Percentiles rank a stretch among this genome's conserved stretches.
Evolutionary conservation across 1,140 invertebrate genomes (phyloP).

Genomic region (Panulirus ornatus): DNA sequence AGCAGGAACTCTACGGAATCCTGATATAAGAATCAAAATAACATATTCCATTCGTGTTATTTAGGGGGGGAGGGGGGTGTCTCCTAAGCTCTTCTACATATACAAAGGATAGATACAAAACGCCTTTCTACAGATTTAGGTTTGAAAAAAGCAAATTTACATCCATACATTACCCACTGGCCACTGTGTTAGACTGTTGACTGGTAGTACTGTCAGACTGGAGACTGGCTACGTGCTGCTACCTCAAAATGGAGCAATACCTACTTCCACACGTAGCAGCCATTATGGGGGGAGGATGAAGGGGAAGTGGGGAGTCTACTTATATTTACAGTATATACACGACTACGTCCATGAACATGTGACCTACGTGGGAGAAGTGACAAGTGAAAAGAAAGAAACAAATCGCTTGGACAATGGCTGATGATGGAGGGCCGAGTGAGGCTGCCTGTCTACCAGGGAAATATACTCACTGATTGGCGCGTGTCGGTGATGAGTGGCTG

Average conservation of each 20-base stretch:
- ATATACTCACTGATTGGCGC: no score
- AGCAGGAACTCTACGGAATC: background rate
- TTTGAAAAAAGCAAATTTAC: background rate
- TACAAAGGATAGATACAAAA: constrained; percentile 67
- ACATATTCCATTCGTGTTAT: background rate
- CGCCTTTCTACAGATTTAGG: background rate
- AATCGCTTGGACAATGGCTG: no score
- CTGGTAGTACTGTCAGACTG: background rate
- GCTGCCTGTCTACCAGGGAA: no score
- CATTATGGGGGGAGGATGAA: background rate
- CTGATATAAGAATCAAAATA: background rate
- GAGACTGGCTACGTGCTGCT: no score
- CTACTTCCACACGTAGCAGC: background rate
- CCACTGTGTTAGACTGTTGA: background rate
- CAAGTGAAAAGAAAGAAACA: background rate
- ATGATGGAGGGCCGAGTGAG: no score
- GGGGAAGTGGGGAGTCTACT: background rate
- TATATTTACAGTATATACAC: constrained; percentile 43
- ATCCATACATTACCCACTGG: background rate
- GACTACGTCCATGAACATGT: constrained; percentile 24
- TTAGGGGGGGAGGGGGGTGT: background rate
- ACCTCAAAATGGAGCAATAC: background rate
- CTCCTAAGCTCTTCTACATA: constrained; percentile 46
- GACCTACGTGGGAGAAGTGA: background rate
- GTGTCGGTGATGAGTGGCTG: no score